Evolutionary conservation across 2,797 vertebrate species (phyloP).

Genomic region (Acestrorhynchus altus): DNA sequence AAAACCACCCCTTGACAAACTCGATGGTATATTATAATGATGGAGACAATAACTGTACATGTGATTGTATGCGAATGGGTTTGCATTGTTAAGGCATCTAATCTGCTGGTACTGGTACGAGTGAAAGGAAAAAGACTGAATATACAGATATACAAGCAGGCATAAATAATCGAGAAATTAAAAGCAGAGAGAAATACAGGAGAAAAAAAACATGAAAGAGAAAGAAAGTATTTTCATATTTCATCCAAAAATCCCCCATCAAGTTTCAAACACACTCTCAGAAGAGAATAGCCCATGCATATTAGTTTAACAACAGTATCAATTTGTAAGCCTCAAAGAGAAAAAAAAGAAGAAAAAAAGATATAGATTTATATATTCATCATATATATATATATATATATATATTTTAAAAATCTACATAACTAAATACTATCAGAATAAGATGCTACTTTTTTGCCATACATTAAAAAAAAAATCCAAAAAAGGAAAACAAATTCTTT

Average conservation of each 20-base stretch:
- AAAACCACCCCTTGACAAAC: slow-evolving; percentile 88
- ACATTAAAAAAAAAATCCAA: slow-evolving; percentile 77
- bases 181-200: slow-evolving; percentile 83
- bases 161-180: slow-evolving; percentile 77
- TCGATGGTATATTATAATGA: slow-evolving; percentile 90
- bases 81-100: slow-evolving; percentile 93
- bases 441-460: slow-evolving; percentile 86
- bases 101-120: slow-evolving; percentile 92
- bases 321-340: slow-evolving; percentile 88
- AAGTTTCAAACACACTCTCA: slow-evolving; percentile 89
- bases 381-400: slow-evolving; percentile 97
- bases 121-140: slow-evolving; percentile 67
- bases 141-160: slow-evolving; percentile 78
- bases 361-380: slow-evolving; percentile 88
- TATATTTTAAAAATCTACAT: slow-evolving; percentile 89
- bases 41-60: slow-evolving; percentile 93
- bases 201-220: slow-evolving; percentile 69
- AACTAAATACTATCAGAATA: slow-evolving; percentile 93
- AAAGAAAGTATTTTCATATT: slow-evolving; percentile 92
- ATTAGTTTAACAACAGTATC: slow-evolving; percentile 94
- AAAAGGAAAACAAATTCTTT: slow-evolving; percentile 68
- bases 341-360: slow-evolving; percentile 84
- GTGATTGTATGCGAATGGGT: slow-evolving; percentile 92
- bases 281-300: slow-evolving; percentile 97
- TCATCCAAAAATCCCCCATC: slow-evolving; percentile 84